A percentile compares a stretch with the other conserved stretches of the same genome.
Evolutionary conservation across 37 sponge, comb jelly and placozoan genomes (phyloP).

Genomic region (Beroe ovata): DNA sequence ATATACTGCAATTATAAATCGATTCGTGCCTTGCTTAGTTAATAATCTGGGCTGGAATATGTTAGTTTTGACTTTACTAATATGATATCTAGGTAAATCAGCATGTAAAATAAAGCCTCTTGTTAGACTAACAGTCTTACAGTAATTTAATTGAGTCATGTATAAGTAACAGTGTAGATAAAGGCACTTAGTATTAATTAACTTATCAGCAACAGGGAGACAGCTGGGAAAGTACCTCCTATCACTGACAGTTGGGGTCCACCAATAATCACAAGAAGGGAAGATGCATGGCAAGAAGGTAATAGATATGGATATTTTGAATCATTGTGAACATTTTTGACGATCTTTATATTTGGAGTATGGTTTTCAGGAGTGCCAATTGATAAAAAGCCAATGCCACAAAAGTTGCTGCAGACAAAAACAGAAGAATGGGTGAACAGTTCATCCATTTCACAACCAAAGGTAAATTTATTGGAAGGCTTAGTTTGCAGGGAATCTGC

Average conservation of each 20-base stretch:
- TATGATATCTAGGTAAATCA: neutral
- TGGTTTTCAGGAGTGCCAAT: neutral
- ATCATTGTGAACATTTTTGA: too few relatives aligned
- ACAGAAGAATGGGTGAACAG: conserved; percentile 42
- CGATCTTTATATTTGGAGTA: too few relatives aligned
- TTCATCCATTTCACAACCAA: neutral
- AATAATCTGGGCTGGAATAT: too few relatives aligned
- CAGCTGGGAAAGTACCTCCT: too few relatives aligned
- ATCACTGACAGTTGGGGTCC: conserved; percentile 41
- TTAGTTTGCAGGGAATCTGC: too few relatives aligned
- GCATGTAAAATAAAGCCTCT: neutral
- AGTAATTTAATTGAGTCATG: too few relatives aligned
- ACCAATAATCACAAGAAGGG: neutral
- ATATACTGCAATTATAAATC: neutral
- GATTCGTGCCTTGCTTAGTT: too few relatives aligned
- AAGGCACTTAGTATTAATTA: too few relatives aligned
- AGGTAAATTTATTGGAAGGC: too few relatives aligned
- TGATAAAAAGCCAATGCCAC: too few relatives aligned
- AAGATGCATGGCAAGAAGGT: conserved; percentile 29
- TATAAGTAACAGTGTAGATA: too few relatives aligned
- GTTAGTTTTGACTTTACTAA: neutral
- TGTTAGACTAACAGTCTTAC: too few relatives aligned
- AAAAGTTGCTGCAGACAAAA: neutral
- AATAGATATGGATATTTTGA: neutral
- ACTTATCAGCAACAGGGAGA: neutral